A percentile compares a stretch with the other conserved stretches of the same genome.
These are phyloP conservation scores for Acrobasis suavella DNA, from an alignment of 2,888 invertebrate species.

Conservation along the genomic window DNA sequence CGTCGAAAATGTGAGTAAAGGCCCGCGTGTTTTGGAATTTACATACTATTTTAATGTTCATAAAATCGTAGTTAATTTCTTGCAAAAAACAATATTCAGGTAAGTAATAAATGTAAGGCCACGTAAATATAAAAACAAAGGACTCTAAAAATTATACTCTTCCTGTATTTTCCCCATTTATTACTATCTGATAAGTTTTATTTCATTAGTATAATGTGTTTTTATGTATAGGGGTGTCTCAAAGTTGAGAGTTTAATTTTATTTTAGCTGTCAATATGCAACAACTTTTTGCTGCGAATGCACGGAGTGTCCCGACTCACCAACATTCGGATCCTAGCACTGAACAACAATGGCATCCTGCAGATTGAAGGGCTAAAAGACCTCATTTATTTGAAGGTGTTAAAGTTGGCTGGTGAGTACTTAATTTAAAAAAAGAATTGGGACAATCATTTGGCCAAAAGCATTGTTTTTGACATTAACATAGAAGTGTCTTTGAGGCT, in stretches of 20 bases:
- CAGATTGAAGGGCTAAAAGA: slow-evolving; percentile 95
- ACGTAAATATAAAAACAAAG: no score
- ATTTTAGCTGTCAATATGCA: slow-evolving; percentile 90
- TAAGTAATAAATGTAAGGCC: no score
- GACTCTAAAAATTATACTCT: no score
- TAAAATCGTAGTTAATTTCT: neutral
- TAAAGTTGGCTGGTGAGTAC: slow-evolving; percentile 85
- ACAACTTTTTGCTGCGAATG: slow-evolving; percentile 94
- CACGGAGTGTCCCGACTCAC: slow-evolving; percentile 91
- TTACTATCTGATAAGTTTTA: no score
- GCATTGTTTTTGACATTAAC: no score
- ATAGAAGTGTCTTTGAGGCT: no score
- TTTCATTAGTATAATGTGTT: no score
- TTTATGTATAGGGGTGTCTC: no score
- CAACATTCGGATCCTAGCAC: slow-evolving; percentile 89
- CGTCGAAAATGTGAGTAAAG: slow-evolving; percentile 86
- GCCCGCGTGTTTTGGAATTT: neutral
- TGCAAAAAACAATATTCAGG: neutral
- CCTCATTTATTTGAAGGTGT: slow-evolving; percentile 88
- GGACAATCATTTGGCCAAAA: no score
- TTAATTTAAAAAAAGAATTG: neutral
- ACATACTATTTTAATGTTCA: slow-evolving; percentile 3
- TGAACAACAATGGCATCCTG: slow-evolving; percentile 93
- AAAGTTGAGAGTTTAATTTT: slow-evolving; percentile 22
- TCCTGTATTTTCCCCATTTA: no score